A percentile compares a stretch with the other conserved stretches of the same genome.
Evolutionary conservation across 1,140 invertebrate genomes (phyloP).

Genomic region (Cherax quadricarinatus): DNA sequence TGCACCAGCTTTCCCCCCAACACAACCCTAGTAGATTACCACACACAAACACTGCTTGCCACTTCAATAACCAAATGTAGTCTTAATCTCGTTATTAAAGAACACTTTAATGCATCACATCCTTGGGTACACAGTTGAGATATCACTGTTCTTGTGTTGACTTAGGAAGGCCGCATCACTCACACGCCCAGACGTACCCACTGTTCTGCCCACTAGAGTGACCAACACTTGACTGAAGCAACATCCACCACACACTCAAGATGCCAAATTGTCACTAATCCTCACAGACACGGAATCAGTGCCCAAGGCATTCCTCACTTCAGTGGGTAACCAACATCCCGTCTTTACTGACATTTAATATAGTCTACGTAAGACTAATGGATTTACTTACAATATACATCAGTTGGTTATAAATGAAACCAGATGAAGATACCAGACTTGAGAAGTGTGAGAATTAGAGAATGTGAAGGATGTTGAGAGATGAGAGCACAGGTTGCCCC

Average conservation of each 20-base stretch:
- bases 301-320: not conserved
- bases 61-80: conserved; percentile 16
- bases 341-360: not conserved
- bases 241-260: conserved; percentile 64
- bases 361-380: not conserved
- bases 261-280: conserved; percentile 69
- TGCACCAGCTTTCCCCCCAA: conserved; percentile 48
- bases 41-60: conserved; percentile 31
- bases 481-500: conserved; percentile 70
- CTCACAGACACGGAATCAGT: conserved; percentile 41
- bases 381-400: not conserved
- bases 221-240: conserved; percentile 70
- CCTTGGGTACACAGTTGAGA: conserved; percentile 26
- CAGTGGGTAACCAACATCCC: too few relatives aligned
- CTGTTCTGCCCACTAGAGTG: conserved; percentile 64
- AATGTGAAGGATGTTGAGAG: conserved; percentile 66
- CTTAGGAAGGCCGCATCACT: conserved; percentile 48
- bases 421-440: conserved; percentile 12
- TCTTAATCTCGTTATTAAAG: conserved; percentile 22
- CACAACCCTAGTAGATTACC: conserved; percentile 26
- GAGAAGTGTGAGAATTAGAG: conserved; percentile 48
- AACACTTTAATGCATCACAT: conserved; percentile 55
- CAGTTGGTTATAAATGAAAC: not conserved
- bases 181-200: conserved; percentile 35
- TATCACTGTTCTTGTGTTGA: conserved; percentile 32